Evolutionary conservation across 2,888 invertebrate genomes (phyloP), one percentile per base, ranked within the genome.

Genomic region (Seira musarum): DNA sequence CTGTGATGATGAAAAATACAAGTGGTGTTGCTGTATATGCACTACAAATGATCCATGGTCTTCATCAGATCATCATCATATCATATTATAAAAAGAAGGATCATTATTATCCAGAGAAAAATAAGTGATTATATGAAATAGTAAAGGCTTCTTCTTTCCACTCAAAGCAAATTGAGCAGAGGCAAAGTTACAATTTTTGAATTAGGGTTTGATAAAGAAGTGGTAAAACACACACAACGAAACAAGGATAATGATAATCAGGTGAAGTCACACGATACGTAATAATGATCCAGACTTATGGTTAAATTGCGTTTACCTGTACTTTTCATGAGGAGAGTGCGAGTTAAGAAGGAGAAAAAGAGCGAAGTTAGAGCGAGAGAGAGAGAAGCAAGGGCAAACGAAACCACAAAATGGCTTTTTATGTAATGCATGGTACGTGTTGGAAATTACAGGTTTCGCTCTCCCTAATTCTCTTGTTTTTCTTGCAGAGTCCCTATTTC

Each of bases 391-490:
- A 22, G 5, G 25, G 25, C 10, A 63, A 22, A 13, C 21, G 5
- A 63, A 64, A 30, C 25, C 53, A 64, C 61, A 25, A 21, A 68
- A 69, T 57, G 21, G 57, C 35, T 60, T 53, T 46, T 63, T 30
- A 40, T 24, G 64, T 78, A 75, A 80, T 75, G 70, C 70, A 74
- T 80, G 80, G 80, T 80, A 80, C 80, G 80, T 74, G 80, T 80
- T 80, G 76, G 75, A 81, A 81, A 81, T 81, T 81, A 81, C 75
- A 81, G 80, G 80, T 81, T 75, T 81, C 68, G 24, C 61, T 64
- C 61, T 21, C 67, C 63, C 64, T 72, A 72, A 81, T 76, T 80
- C 71, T 76, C 53, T 64, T 65, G 53, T 57, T 67, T 35, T 66
- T 63, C 60, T 65, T 19, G 8, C n/a, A 15, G 24, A 61, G 15